Evolutionary conservation across 2,113 vertebrate species (phyloP).

Genomic region (Oreochromis niloticus): DNA sequence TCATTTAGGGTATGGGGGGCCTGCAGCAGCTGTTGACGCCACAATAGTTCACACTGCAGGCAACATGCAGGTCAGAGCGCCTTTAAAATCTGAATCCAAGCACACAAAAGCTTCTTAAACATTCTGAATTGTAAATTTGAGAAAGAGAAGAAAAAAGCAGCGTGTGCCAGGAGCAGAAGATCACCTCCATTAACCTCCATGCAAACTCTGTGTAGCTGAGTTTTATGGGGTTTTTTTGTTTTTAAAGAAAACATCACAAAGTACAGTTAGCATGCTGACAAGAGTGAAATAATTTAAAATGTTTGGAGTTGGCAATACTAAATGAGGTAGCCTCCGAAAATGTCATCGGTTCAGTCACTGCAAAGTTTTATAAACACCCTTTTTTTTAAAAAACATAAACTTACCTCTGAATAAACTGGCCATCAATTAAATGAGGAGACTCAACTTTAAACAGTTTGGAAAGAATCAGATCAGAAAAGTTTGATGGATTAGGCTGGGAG

Average conservation of each 20-base stretch:
- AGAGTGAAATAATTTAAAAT: not conserved
- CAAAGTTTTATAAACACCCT: not conserved
- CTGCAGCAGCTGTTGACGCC: conserved; percentile 43
- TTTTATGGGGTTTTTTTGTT: not conserved
- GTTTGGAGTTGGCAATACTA: not conserved
- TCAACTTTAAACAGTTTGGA: not conserved
- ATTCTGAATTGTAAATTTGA: conserved; percentile 5
- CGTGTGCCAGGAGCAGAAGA: conserved; percentile 35
- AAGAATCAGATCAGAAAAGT: not conserved
- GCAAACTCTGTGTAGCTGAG: not conserved
- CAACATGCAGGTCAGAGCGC: conserved; percentile 34
- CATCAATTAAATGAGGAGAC: not conserved
- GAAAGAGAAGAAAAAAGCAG: not conserved
- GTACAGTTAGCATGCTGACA: not conserved
- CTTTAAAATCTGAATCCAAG: conserved; percentile 5
- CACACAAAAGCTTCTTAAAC: conserved; percentile 14
- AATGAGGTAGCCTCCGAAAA: not conserved
- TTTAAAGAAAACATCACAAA: not conserved
- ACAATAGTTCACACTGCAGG: conserved; percentile 17
- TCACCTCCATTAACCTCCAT: not conserved
- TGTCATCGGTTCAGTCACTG: not conserved
- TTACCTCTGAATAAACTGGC: not conserved
- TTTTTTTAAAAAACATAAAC: not conserved
- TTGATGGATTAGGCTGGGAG: not conserved
- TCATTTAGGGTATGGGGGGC: not conserved